phyloP scores from a whole-genome alignment of 2,113 vertebrate genomes.

The Crotophaga sulcirostris region DNA sequence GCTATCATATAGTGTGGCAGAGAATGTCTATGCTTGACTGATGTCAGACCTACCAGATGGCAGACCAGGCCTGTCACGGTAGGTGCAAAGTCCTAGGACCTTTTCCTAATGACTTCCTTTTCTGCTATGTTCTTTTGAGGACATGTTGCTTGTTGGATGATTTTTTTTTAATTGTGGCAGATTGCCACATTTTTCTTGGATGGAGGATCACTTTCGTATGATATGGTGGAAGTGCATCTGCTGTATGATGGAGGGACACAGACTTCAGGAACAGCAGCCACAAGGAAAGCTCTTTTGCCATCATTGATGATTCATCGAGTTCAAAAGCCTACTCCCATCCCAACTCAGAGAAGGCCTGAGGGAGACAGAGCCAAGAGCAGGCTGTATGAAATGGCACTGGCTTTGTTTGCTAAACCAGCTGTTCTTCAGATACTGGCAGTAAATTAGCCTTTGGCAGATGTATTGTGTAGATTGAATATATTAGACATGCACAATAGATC shows the following conservation, averaged over 20 bases:
- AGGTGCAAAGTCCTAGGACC: background rate
- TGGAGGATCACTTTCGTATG: background rate
- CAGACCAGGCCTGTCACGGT: rapidly evolving
- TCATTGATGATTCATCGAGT: background rate
- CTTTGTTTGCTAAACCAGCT: background rate
- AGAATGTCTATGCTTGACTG: background rate
- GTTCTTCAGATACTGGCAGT: background rate
- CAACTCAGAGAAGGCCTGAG: background rate
- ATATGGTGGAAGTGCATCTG: background rate
- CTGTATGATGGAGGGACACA: background rate
- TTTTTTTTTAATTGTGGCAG: background rate
- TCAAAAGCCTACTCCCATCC: background rate
- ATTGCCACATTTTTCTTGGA: background rate
- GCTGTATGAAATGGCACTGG: background rate
- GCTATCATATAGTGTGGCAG: background rate
- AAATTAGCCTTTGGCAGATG: slow-evolving; percentile 9
- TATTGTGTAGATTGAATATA: background rate
- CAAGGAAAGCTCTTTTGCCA: background rate
- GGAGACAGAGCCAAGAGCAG: background rate
- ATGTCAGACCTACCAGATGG: background rate
- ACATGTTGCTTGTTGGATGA: background rate
- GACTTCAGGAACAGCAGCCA: background rate
- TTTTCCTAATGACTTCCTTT: background rate
- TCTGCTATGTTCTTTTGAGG: background rate
- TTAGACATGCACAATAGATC: background rate